Conservation (phyloP, 2,113 vertebrate genomes). For the Mesocricetus auratus region DNA sequence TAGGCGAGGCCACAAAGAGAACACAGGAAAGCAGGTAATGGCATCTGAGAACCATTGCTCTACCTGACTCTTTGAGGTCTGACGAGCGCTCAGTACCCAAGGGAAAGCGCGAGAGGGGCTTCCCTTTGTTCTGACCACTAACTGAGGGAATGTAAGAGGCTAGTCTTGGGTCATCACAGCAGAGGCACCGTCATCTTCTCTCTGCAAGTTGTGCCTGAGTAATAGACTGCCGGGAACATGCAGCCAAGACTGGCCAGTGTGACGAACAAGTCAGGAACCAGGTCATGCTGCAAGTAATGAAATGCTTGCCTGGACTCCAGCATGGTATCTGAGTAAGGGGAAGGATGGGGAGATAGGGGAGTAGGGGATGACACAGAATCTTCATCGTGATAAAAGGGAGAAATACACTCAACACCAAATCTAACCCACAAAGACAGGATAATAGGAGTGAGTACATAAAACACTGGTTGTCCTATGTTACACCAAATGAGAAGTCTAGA, state of each 20-base stretch:
- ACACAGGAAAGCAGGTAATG: background rate
- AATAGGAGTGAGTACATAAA: background rate
- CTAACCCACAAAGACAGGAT: background rate
- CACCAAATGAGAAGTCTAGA: background rate
- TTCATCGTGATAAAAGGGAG: background rate
- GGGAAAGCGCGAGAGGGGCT: background rate
- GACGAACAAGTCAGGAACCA: background rate
- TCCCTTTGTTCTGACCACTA: background rate
- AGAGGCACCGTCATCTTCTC: background rate
- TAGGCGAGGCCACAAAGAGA: slow-evolving; percentile 28
- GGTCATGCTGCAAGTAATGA: background rate
- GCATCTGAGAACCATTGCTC: background rate
- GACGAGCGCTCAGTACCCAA: background rate
- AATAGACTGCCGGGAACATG: background rate
- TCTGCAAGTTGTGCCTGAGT: background rate
- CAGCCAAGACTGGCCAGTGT: background rate
- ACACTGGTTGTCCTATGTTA: background rate
- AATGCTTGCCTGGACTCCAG: background rate
- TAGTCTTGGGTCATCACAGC: background rate
- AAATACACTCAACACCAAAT: background rate
- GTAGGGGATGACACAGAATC: background rate
- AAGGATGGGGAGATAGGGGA: background rate
- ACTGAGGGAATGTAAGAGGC: background rate
- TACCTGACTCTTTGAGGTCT: background rate
- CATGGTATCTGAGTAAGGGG: background rate